These are phyloP conservation scores for Desmodus rotundus DNA, from an alignment of 2,113 vertebrate species.

Conservation along the genomic window DNA sequence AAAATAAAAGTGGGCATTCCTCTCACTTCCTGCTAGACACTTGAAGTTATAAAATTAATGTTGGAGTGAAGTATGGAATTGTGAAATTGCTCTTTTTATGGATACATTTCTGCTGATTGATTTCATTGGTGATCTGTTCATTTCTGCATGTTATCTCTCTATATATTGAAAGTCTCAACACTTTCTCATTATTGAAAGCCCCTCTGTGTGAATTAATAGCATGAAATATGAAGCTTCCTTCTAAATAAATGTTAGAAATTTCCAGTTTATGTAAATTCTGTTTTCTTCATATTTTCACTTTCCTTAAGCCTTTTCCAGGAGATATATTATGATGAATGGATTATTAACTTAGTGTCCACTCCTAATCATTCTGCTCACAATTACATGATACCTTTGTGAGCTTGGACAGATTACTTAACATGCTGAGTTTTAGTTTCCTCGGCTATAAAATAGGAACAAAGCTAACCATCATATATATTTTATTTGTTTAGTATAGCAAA, in stretches of 20 bases:
- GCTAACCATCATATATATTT: not conserved
- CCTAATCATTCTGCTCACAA: not conserved
- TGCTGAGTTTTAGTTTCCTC: not conserved
- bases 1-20: slow-evolving; percentile 21
- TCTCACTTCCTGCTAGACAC: slow-evolving; percentile 45
- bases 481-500: not conserved
- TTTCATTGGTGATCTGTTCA: slow-evolving; percentile 41
- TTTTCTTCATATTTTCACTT: not conserved
- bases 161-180: not conserved
- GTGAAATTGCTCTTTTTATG: slow-evolving; percentile 49
- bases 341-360: not conserved
- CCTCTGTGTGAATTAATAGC: not conserved
- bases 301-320: not conserved
- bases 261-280: not conserved
- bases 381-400: not conserved
- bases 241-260: not conserved
- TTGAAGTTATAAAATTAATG: slow-evolving; percentile 58
- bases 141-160: not conserved
- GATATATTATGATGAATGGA: not conserved
- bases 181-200: not conserved
- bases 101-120: slow-evolving; percentile 49
- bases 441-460: not conserved
- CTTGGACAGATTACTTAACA: not conserved
- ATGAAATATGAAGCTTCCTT: not conserved
- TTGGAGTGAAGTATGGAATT: slow-evolving; percentile 47